These are phyloP conservation scores for Spea hammondii DNA, from an alignment of 2,797 vertebrate genomes.

Conservation along the genomic window DNA sequence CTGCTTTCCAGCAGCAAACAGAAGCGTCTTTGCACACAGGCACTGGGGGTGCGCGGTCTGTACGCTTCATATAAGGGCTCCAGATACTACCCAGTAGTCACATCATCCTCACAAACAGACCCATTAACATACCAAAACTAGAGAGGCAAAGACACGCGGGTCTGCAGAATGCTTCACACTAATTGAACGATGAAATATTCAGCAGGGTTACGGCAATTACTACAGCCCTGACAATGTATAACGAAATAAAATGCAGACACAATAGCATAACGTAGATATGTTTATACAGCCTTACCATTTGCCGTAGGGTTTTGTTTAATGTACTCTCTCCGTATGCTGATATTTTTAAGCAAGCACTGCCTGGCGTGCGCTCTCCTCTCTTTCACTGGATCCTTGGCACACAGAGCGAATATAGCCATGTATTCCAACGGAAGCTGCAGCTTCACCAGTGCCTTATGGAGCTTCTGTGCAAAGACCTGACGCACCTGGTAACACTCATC, in stretches of 20 bases:
- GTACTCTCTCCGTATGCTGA: slow-evolving; percentile 94
- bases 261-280: background rate
- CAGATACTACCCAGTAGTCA: no score
- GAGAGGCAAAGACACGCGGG: no score
- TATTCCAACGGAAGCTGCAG: slow-evolving; percentile 93
- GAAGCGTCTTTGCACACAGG: no score
- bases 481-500: slow-evolving; percentile 99
- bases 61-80: no score
- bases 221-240: background rate
- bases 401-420: slow-evolving; percentile 94
- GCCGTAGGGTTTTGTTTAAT: slow-evolving; percentile 94
- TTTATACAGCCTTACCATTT: slow-evolving; percentile 74
- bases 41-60: no score
- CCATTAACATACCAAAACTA: no score
- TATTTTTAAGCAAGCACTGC: slow-evolving; percentile 98
- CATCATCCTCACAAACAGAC: no score
- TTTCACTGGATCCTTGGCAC: slow-evolving; percentile 98
- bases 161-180: no score
- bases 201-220: no score
- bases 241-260: background rate
- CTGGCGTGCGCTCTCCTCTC: slow-evolving; percentile 95
- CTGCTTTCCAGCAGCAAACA: no score
- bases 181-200: no score
- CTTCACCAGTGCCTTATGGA: slow-evolving; percentile 94
- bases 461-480: slow-evolving; percentile 97